Percentiles rank a stretch among this genome's conserved stretches.
Evolutionary conservation across 2,888 invertebrate genomes (phyloP).

Genomic region (Dusona sp.): DNA sequence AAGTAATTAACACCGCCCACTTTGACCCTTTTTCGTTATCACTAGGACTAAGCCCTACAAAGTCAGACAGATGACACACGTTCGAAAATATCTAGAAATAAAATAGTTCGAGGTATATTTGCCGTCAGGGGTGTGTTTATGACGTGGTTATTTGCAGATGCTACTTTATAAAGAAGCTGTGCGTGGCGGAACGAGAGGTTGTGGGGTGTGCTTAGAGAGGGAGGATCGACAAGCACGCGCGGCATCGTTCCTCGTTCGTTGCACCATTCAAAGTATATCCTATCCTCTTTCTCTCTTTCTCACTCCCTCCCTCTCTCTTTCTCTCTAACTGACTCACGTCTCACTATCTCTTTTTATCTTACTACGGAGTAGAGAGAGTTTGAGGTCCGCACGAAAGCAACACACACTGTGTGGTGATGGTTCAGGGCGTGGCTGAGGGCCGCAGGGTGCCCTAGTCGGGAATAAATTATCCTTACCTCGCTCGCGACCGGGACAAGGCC

Average conservation of each 20-base stretch:
- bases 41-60: background rate
- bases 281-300: slow-evolving; percentile 25
- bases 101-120: slow-evolving; percentile 68
- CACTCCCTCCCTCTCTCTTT: slow-evolving; percentile 11
- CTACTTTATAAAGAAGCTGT: slow-evolving; percentile 81
- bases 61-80: slow-evolving; percentile 42
- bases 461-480: slow-evolving; percentile 82
- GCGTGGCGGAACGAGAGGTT: slow-evolving; percentile 68
- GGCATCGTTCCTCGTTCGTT: slow-evolving; percentile 31
- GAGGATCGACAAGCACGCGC: slow-evolving; percentile 49
- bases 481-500: slow-evolving; percentile 73
- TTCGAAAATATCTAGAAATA: slow-evolving; percentile 42
- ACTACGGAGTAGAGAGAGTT: slow-evolving; percentile 9
- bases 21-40: slow-evolving; percentile 22
- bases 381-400: slow-evolving; percentile 51
- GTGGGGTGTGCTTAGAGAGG: slow-evolving; percentile 44
- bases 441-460: slow-evolving; percentile 81
- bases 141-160: slow-evolving; percentile 81
- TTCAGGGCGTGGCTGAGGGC: slow-evolving; percentile 83
- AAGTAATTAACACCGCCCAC: slow-evolving; percentile 36
- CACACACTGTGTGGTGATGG: slow-evolving; percentile 71
- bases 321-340: slow-evolving; percentile 5
- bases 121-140: slow-evolving; percentile 81
- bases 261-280: slow-evolving; percentile 11
- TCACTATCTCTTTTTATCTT: slow-evolving; percentile 12